Conservation (phyloP, 2,797 vertebrate genomes). For the Spinus pinus region DNA sequence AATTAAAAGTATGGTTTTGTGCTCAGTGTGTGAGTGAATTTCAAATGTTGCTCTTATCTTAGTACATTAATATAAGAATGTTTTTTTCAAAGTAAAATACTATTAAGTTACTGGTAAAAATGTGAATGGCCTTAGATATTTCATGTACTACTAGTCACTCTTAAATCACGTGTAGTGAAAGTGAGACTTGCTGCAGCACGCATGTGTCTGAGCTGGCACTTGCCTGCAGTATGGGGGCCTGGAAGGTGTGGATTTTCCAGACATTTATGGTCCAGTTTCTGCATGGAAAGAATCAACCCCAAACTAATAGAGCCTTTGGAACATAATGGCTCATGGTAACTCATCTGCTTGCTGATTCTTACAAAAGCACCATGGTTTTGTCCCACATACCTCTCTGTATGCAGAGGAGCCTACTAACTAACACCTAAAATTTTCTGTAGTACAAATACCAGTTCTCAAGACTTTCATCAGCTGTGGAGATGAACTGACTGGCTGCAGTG, state of each 20-base stretch:
- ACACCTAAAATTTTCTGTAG: background rate
- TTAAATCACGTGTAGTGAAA: rapidly evolving
- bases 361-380: background rate
- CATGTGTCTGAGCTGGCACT: background rate
- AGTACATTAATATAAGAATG: background rate
- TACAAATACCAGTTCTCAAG: background rate
- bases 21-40: background rate
- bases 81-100: background rate
- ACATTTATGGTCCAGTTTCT: background rate
- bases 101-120: background rate
- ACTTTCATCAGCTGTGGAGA: background rate
- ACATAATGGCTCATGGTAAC: background rate
- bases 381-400: rapidly evolving
- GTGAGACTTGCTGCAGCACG: rapidly evolving
- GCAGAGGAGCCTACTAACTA: background rate
- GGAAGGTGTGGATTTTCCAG: background rate
- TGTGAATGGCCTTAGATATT: background rate
- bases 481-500: background rate
- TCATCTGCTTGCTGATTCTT: background rate
- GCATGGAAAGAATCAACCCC: background rate
- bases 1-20: background rate
- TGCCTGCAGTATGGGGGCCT: rapidly evolving
- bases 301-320: background rate
- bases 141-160: background rate
- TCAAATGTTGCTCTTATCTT: background rate